Conservation (phyloP, 2,888 invertebrate species). For the Torymus tubicola region DNA sequence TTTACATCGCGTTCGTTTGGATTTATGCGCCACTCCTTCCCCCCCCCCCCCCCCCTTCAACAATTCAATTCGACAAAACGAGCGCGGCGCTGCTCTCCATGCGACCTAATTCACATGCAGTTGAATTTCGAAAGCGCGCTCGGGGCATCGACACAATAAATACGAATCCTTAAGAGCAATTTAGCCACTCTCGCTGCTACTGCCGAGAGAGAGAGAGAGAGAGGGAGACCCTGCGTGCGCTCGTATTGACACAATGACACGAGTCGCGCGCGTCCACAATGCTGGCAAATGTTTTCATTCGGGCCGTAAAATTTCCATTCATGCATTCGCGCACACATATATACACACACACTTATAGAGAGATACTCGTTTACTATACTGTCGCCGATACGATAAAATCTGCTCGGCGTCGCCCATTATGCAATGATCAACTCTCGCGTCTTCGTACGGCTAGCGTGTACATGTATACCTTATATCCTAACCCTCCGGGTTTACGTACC, state of each 20-base stretch:
- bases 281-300: conserved; percentile 49
- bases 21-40: not conserved
- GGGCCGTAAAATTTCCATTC: conserved; percentile 56
- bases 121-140: conserved; percentile 40
- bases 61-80: conserved; percentile 51
- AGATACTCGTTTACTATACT: conserved; percentile 12
- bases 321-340: conserved; percentile 25
- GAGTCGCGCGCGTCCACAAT: conserved; percentile 26
- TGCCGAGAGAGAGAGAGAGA: not conserved
- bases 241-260: conserved; percentile 39
- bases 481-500: not conserved
- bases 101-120: conserved; percentile 44
- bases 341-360: not conserved
- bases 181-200: conserved; percentile 11
- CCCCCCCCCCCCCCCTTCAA: not conserved
- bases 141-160: conserved; percentile 46
- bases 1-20: not conserved
- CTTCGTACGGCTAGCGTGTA: not conserved
- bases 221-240: not conserved
- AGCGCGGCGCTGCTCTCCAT: not conserved
- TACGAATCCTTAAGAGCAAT: conserved; percentile 48
- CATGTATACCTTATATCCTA: not conserved
- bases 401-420: conserved; percentile 40
- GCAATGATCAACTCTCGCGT: conserved; percentile 38
- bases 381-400: conserved; percentile 49